Conservation (phyloP, 2,113 vertebrate species). For the Irena cyanogastra region DNA sequence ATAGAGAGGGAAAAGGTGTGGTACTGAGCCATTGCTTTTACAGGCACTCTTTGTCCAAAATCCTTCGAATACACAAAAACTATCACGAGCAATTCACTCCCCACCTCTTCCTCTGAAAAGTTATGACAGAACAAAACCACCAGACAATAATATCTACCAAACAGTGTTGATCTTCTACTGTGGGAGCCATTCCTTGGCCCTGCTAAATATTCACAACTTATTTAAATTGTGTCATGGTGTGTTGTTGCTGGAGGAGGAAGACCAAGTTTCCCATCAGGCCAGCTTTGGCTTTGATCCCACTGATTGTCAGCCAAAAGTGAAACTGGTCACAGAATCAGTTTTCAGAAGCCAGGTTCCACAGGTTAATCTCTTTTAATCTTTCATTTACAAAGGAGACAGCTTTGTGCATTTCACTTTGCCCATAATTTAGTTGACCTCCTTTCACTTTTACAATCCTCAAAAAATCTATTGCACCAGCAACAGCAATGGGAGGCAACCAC, state of each 20-base stretch:
- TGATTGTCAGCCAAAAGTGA: background rate
- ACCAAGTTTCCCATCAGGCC: background rate
- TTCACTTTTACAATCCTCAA: background rate
- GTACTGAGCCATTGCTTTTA: background rate
- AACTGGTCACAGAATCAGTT: background rate
- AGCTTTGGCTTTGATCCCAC: background rate
- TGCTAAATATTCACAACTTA: background rate
- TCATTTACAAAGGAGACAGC: background rate
- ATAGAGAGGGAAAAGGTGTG: fast-evolving
- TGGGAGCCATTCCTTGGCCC: background rate
- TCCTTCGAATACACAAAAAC: background rate
- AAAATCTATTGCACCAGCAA: background rate
- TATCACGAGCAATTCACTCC: background rate
- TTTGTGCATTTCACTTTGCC: background rate
- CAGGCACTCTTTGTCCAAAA: background rate
- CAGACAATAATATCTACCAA: background rate
- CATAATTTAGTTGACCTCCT: background rate
- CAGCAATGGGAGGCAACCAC: background rate
- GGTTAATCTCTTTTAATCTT: background rate
- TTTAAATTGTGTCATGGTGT: background rate
- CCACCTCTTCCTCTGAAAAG: background rate
- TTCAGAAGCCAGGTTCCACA: background rate
- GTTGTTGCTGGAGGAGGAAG: background rate
- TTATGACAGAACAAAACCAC: background rate
- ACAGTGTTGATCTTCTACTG: background rate